Percentiles rank a stretch among this genome's conserved stretches.
phyloP scores from a whole-genome alignment of 2,113 vertebrate species.

The Plestiodon gilberti region DNA sequence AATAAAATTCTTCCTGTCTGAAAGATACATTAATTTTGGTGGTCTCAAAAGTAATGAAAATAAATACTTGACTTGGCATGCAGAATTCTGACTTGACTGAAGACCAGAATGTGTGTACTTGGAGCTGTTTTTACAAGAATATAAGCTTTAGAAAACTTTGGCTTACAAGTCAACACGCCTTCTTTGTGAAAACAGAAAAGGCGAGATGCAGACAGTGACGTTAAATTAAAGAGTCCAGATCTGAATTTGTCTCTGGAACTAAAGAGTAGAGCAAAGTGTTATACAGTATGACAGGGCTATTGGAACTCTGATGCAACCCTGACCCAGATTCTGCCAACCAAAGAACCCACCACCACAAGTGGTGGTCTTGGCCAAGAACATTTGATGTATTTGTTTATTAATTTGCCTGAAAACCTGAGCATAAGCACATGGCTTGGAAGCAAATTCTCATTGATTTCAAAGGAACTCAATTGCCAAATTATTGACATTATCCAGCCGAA shows the following conservation, averaged over 20 bases:
- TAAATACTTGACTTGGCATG: conserved; percentile 76
- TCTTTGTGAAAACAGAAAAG: neutral
- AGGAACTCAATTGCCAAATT: neutral
- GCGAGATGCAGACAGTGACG: conserved; percentile 51
- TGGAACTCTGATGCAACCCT: neutral
- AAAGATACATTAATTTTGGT: conserved; percentile 79
- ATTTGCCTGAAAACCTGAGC: neutral
- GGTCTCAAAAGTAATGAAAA: conserved; percentile 77
- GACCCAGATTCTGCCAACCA: neutral
- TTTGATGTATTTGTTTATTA: neutral
- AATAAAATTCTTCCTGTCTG: conserved; percentile 79
- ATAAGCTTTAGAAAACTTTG: conserved; percentile 71
- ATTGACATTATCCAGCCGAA: neutral
- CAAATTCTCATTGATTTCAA: neutral
- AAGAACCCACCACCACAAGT: neutral
- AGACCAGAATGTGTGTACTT: conserved; percentile 74
- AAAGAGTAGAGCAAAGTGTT: conserved; percentile 24
- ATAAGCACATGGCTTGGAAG: neutral
- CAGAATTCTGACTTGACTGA: conserved; percentile 51
- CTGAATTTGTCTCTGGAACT: neutral
- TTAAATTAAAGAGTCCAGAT: conserved; percentile 57
- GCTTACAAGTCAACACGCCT: conserved; percentile 43
- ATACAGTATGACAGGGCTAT: neutral
- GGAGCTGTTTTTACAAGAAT: conserved; percentile 75
- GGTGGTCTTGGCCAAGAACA: neutral